These are phyloP conservation scores for Dasysyrphus tricinctus DNA, from an alignment of 2,888 invertebrate genomes.

Conservation along the genomic window DNA sequence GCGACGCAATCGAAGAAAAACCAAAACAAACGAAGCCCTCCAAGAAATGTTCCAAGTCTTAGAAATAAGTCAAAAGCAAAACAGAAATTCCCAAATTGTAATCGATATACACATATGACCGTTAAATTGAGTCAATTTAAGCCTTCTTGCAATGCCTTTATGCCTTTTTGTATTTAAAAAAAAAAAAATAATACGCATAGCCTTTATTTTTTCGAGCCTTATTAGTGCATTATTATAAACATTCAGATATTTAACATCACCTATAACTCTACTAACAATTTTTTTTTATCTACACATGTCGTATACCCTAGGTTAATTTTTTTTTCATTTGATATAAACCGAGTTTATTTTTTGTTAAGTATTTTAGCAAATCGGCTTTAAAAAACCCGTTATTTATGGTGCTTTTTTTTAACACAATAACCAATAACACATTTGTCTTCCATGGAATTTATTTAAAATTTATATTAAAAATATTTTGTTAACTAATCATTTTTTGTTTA, in stretches of 20 bases:
- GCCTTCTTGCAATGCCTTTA: slow-evolving; percentile 58
- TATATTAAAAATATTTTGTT: slow-evolving; percentile 17
- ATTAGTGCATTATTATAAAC: slow-evolving; percentile 1
- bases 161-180: slow-evolving; percentile 21
- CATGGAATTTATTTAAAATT: slow-evolving; percentile 35
- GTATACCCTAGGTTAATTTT: neutral
- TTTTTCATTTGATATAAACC: slow-evolving; percentile 1
- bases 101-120: slow-evolving; percentile 79
- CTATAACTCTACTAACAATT: neutral
- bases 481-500: slow-evolving; percentile 26
- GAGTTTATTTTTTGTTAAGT: slow-evolving; percentile 16
- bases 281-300: neutral
- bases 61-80: slow-evolving; percentile 83
- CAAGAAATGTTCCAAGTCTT: slow-evolving; percentile 83
- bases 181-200: slow-evolving; percentile 27
- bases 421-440: slow-evolving; percentile 47
- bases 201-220: slow-evolving; percentile 12
- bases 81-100: slow-evolving; percentile 82
- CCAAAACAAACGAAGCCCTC: slow-evolving; percentile 82
- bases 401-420: slow-evolving; percentile 27
- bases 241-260: neutral
- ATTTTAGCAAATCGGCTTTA: neutral
- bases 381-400: neutral
- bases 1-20: slow-evolving; percentile 82
- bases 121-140: slow-evolving; percentile 12